Evolutionary conservation across 2,113 vertebrate species (phyloP), one percentile per base, ranked within the genome.

Genomic region (Lethenteron camtschaticum): DNA sequence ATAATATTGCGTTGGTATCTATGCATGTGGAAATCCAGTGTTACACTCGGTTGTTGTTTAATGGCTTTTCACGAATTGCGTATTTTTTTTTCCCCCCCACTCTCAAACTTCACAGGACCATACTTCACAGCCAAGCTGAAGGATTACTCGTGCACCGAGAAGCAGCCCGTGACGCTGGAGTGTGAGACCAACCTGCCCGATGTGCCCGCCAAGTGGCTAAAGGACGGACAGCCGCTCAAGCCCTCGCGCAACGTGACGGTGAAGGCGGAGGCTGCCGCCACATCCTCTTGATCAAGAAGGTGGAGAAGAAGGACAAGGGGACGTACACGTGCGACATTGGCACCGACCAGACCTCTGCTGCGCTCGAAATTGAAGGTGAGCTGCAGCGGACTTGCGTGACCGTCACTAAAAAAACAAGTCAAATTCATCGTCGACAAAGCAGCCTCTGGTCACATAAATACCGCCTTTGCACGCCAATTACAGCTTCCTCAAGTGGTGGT

Each of bases 181-280:
- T 66, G 63, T 66, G 63, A 66, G 63, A 66, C 63, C n/a, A 66
- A 66, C 63, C 11, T 66, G 10, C 63, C 63, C 24, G 63, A 66
- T 66, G 63, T 66, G n/a, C 63, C 63, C 10, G n/a, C 63, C 24
- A 66, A 66, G n/a, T 66, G 63, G 63, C 24, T 66, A 2, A 66
- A 66, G 63, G 63, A 66, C 24, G 63, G 63, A 16, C n/a, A 66
- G 10, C 63, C 63, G 24, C n/a, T 66, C 8, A 66, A 66, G 63
- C 63, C 63, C 9, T 66, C 63, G n/a, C n/a, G 24, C n/a, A 66
- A 66, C 24, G n/a, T 66, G 63, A 66, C n/a, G 63, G 24, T 66
- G n/a, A 66, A 66, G 11, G 63, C 63, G 2, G 63, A 66, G 2
- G 63, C 63, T 24, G 24, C 63, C 63, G 63, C 63, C 63, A 66